Evolutionary conservation across 2,888 invertebrate species (phyloP), one percentile per base, ranked within the genome.

Genomic region (Aradus depressus): DNA sequence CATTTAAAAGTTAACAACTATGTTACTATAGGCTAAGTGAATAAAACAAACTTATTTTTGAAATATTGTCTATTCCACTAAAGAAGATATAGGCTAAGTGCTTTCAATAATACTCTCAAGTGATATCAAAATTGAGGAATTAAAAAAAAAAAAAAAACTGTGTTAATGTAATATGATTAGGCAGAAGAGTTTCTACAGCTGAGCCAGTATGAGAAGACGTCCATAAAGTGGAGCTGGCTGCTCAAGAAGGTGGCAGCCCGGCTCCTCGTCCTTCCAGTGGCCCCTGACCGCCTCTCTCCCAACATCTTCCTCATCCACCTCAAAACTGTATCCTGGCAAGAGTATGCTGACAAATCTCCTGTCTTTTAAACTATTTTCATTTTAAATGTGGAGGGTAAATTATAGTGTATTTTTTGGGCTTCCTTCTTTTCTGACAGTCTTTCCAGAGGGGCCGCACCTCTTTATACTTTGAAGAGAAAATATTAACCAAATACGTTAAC

Each of bases 201-300:
- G 68, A 62, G 70, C 1, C 62, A 72, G 0, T 72, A 74, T 2
- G 69, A 73, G 28, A 75, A 76, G 58, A 70, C 72, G 3, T 63
- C 68, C 1, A 59, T 79, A 0, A 79, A 81, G 62, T 83, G 82
- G 81, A 71, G 70, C 49, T 71, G 75, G 45, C 69, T 83, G 4
- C 64, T 83, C 58, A 78, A 81, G 62, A 73, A 79, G 54, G 80
- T 79, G 62, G 73, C 72, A 45, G 72, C 73, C 1, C 75, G 77
- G 53, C 60, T 80, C 8, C 71, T 68, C 28, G 64, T 70, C 10
- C 57, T 67, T 34, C 64, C 65, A 38, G 54, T 63, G 18, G 62
- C 54, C 14, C 44, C 44, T 12, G 51, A 54, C 14, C 51, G 62
- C 18, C 60, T 60, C 16, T 60, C 51, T 26, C 68, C 70, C 4